These are phyloP conservation scores for Strigops habroptila DNA, from an alignment of 2,113 vertebrate species.

Conservation along the genomic window DNA sequence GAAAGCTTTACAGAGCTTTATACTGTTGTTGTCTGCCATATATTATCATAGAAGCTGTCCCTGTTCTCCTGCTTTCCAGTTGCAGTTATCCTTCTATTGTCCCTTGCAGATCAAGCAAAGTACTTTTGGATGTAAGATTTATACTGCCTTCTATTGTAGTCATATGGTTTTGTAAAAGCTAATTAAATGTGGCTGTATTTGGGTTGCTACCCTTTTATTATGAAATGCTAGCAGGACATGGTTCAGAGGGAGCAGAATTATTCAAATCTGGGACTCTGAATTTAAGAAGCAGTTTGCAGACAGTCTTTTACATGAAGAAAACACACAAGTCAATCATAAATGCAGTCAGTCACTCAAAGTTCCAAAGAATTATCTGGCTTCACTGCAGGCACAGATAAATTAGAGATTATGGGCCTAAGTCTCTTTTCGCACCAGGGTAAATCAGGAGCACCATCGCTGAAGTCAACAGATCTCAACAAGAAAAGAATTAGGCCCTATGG, in stretches of 20 bases:
- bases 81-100: background rate
- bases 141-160: background rate
- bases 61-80: background rate
- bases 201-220: background rate
- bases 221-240: background rate
- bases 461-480: slow-evolving; percentile 45
- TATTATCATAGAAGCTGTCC: background rate
- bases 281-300: slow-evolving; percentile 15
- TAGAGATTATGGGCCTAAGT: slow-evolving; percentile 45
- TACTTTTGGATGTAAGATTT: background rate
- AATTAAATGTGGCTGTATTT: background rate
- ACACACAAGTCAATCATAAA: slow-evolving; percentile 8
- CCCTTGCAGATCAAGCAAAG: background rate
- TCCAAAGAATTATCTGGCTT: slow-evolving; percentile 45
- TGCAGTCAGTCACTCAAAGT: background rate
- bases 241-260: background rate
- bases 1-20: background rate
- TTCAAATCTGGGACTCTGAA: background rate
- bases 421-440: background rate
- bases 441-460: slow-evolving; percentile 17
- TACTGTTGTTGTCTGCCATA: background rate
- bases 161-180: background rate
- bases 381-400: slow-evolving; percentile 58
- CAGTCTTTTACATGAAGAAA: background rate
- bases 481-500: slow-evolving; percentile 54